These are phyloP conservation scores for Hippoglossus hippoglossus DNA, from an alignment of 2,797 vertebrate genomes.

Conservation along the genomic window DNA sequence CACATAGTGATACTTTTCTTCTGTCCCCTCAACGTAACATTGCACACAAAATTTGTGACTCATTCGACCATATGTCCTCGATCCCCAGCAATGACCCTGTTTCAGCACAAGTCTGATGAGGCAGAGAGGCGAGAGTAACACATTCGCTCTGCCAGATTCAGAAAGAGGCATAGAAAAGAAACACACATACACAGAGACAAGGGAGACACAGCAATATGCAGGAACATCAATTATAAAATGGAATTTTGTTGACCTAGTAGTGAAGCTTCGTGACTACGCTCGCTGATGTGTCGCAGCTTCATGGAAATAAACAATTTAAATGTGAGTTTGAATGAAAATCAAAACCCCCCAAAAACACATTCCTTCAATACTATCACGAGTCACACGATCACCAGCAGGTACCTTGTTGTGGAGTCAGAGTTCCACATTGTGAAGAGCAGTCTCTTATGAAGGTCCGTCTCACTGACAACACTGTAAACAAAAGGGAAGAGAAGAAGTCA, in stretches of 20 bases:
- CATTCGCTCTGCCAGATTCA: conserved; percentile 45
- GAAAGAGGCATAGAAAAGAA: conserved; percentile 25
- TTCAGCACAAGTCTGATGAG: conserved; percentile 53
- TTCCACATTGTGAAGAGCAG: conserved; percentile 91
- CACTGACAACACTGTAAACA: conserved; percentile 66
- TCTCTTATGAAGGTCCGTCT: conserved; percentile 85
- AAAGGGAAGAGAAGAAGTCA: conserved; percentile 3
- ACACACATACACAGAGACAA: conserved; percentile 7
- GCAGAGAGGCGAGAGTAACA: conserved; percentile 65
- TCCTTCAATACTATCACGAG: neutral
- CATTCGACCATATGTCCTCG: conserved; percentile 59
- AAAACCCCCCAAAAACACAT: neutral
- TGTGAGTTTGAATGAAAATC: conserved; percentile 3
- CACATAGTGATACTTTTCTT: conserved; percentile 24
- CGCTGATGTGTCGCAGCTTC: neutral
- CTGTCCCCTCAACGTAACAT: conserved; percentile 32
- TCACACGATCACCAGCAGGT: conserved; percentile 8
- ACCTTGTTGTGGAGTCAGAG: conserved; percentile 84
- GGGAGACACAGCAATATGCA: conserved; percentile 4
- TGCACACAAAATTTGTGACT: conserved; percentile 46
- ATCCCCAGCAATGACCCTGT: conserved; percentile 59
- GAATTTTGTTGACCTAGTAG: conserved; percentile 15
- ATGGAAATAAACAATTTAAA: conserved; percentile 11
- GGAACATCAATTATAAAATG: conserved; percentile 52
- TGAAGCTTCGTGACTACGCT: conserved; percentile 5